A percentile compares a stretch with the other conserved stretches of the same genome.
phyloP scores from a whole-genome alignment of 1,140 invertebrate genomes.

The Bombus waltoni region DNA sequence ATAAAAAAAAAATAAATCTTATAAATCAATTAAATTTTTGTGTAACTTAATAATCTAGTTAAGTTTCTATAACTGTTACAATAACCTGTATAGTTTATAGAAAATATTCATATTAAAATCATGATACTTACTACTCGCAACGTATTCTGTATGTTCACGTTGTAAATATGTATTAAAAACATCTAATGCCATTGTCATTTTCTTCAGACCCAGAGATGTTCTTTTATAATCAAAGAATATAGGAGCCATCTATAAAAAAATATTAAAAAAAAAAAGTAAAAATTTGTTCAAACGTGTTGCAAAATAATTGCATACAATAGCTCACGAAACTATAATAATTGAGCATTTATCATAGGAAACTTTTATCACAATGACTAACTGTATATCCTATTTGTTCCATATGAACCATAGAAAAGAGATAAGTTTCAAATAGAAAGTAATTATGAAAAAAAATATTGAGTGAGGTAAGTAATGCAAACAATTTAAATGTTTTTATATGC shows the following conservation, averaged over 20 bases:
- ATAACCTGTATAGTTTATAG: background rate
- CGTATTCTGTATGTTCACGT: conserved; percentile 85
- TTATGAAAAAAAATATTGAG: no score
- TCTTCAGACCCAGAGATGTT: conserved; percentile 86
- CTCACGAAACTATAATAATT: no score
- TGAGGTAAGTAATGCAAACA: no score
- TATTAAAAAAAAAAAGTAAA: conserved; percentile 13
- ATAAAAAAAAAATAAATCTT: background rate
- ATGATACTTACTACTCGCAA: conserved; percentile 82
- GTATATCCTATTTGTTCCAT: no score
- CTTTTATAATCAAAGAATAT: conserved; percentile 89
- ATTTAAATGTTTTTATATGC: no score
- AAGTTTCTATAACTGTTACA: background rate
- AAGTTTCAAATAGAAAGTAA: no score
- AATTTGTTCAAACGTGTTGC: background rate
- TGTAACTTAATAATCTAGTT: background rate
- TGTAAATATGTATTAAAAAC: conserved; percentile 88
- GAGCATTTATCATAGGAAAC: no score
- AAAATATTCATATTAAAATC: background rate
- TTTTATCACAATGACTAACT: no score
- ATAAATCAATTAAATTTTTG: background rate
- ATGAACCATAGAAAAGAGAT: no score
- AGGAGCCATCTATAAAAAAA: conserved; percentile 84
- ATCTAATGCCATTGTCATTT: conserved; percentile 85
- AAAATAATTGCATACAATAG: background rate